Evolutionary conservation across 1,140 invertebrate genomes (phyloP).

Genomic region (Hormaphis cornu): DNA sequence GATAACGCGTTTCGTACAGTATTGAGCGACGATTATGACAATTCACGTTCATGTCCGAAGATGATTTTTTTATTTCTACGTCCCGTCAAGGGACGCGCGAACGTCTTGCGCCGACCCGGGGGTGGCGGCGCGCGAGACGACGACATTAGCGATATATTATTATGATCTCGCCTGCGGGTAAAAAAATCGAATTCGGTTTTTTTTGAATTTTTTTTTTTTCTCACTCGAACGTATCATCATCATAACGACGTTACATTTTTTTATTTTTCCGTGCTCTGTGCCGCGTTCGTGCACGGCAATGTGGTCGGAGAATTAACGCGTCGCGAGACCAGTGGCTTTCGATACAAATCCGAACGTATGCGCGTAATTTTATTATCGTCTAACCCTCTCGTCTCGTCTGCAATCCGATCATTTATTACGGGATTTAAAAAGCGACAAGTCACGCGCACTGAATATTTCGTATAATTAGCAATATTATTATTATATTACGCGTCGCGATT

Average conservation of each 20-base stretch:
- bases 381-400: slow-evolving; percentile 5
- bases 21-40: too few species aligned
- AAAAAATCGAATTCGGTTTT: too few species aligned
- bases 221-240: too few species aligned
- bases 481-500: background rate
- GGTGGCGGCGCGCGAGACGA: too few species aligned
- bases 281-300: slow-evolving; percentile 19
- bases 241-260: too few species aligned
- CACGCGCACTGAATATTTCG: slow-evolving; percentile 29
- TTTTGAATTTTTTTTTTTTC: background rate
- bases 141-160: too few species aligned
- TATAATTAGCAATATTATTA: slow-evolving; percentile 28
- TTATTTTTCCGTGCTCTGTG: background rate
- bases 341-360: slow-evolving; percentile 23
- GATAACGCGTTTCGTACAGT: too few species aligned
- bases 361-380: background rate
- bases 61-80: too few species aligned
- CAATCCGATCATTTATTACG: slow-evolving; percentile 30
- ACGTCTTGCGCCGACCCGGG: too few species aligned
- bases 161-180: too few species aligned
- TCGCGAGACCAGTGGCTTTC: slow-evolving; percentile 29
- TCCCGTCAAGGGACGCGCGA: too few species aligned
- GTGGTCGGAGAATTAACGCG: slow-evolving; percentile 6
- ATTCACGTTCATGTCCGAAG: too few species aligned
- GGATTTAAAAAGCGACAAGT: slow-evolving; percentile 32